phyloP scores from a whole-genome alignment of 2,888 invertebrate species.

The Campoplex capitator region DNA sequence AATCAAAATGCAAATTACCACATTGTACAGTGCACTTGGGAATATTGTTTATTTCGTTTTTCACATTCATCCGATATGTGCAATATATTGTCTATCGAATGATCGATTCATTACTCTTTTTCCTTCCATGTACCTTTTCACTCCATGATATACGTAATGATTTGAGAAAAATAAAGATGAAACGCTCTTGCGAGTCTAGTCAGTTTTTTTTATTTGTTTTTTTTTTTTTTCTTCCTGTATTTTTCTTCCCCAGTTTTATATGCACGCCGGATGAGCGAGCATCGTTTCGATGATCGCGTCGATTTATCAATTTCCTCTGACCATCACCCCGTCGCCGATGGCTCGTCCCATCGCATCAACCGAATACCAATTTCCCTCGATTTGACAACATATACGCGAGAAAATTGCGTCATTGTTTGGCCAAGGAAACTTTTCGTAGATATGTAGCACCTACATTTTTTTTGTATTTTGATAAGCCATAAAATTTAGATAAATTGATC shows the following conservation, averaged over 20 bases:
- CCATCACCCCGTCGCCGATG: slow-evolving; percentile 2
- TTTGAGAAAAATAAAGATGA: slow-evolving; percentile 1
- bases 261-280: slow-evolving; percentile 42
- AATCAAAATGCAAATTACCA: background rate
- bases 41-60: background rate
- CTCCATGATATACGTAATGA: background rate
- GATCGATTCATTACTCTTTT: slow-evolving; percentile 21
- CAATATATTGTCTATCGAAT: slow-evolving; percentile 30
- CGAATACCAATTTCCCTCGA: slow-evolving; percentile 51
- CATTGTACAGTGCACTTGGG: background rate
- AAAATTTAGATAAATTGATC: background rate
- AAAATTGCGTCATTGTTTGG: background rate
- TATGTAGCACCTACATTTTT: background rate
- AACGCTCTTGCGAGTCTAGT: background rate
- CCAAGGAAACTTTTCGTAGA: background rate
- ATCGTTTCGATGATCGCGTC: slow-evolving; percentile 52
- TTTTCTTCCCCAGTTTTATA: background rate
- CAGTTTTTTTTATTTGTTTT: slow-evolving; percentile 6
- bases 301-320: slow-evolving; percentile 55
- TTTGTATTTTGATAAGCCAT: background rate
- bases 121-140: slow-evolving; percentile 24
- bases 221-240: background rate
- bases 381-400: slow-evolving; percentile 6
- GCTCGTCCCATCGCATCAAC: background rate
- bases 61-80: background rate